Conservation (phyloP, 2,113 vertebrate species). For the Ophiodon elongatus region DNA sequence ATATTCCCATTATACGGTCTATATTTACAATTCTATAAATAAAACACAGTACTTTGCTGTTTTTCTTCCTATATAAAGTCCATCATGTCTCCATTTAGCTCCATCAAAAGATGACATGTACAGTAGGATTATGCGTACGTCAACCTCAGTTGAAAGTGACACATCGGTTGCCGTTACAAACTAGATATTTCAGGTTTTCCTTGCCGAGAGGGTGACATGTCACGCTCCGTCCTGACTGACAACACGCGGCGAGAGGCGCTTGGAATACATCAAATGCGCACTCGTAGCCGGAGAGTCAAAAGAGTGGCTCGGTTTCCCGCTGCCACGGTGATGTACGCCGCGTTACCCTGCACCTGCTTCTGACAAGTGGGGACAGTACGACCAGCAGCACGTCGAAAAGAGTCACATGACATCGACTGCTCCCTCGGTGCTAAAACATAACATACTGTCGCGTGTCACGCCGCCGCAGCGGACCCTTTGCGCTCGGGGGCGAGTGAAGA, state of each 20-base stretch:
- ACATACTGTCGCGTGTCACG: not conserved
- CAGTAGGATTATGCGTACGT: not conserved
- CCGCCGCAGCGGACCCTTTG: not conserved
- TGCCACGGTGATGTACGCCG: no score
- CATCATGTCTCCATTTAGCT: not conserved
- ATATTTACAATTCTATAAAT: not conserved
- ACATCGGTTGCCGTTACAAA: not conserved
- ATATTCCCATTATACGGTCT: not conserved
- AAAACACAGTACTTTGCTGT: not conserved
- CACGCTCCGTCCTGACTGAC: conserved; percentile 39
- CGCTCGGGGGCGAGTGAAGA: not conserved
- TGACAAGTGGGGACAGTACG: conserved; percentile 58
- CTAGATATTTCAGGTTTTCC: conserved; percentile 13
- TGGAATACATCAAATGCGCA: conserved; percentile 61
- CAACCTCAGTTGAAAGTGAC: conserved; percentile 15
- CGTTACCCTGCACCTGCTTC: conserved; percentile 23
- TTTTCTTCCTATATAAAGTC: not conserved
- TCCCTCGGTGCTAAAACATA: not conserved
- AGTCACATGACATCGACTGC: conserved; percentile 31
- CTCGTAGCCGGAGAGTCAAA: conserved; percentile 53
- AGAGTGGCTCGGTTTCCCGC: conserved; percentile 55
- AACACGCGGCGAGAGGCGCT: conserved; percentile 47
- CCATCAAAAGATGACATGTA: not conserved
- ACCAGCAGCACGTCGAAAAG: conserved; percentile 60
- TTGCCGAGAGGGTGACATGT: conserved; percentile 33